phyloP scores from a whole-genome alignment of 2,888 invertebrate species.

The Aricia artaxerxes region DNA sequence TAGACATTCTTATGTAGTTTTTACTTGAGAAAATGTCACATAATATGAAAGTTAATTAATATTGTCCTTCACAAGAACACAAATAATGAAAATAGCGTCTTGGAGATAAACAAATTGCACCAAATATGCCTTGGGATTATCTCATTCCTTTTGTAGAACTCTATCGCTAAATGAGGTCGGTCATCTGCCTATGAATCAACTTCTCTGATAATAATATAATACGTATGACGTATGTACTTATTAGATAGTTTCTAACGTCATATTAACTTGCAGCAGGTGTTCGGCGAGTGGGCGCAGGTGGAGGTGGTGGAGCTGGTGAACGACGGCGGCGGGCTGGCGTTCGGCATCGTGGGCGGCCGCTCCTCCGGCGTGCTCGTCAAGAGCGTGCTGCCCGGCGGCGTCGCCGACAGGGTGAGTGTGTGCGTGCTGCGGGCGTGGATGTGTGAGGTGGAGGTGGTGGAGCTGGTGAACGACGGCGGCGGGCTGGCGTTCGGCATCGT shows the following conservation, averaged over 20 bases:
- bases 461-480: conserved; percentile 94
- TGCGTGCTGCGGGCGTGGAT: no score
- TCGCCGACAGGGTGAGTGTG: conserved; percentile 91
- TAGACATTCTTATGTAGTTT: background rate
- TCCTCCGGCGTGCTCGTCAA: conserved; percentile 97
- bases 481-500: conserved; percentile 97
- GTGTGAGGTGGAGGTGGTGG: conserved; percentile 97
- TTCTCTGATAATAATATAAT: background rate
- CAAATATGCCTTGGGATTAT: no score
- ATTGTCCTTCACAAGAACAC: background rate
- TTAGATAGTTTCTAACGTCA: background rate
- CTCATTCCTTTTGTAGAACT: no score
- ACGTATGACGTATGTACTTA: background rate
- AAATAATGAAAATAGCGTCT: no score
- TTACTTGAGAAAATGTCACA: background rate
- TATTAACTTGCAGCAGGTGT: conserved; percentile 83
- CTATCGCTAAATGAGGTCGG: background rate
- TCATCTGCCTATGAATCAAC: background rate
- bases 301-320: conserved; percentile 96
- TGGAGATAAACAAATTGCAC: no score
- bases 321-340: conserved; percentile 95
- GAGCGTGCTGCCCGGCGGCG: conserved; percentile 95
- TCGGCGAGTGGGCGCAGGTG: conserved; percentile 97
- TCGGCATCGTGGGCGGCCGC: conserved; percentile 95
- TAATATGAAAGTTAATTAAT: background rate